A percentile compares a stretch with the other conserved stretches of the same genome.
Evolutionary conservation across 2,113 vertebrate species (phyloP).

Genomic region (Saguinus midas): DNA sequence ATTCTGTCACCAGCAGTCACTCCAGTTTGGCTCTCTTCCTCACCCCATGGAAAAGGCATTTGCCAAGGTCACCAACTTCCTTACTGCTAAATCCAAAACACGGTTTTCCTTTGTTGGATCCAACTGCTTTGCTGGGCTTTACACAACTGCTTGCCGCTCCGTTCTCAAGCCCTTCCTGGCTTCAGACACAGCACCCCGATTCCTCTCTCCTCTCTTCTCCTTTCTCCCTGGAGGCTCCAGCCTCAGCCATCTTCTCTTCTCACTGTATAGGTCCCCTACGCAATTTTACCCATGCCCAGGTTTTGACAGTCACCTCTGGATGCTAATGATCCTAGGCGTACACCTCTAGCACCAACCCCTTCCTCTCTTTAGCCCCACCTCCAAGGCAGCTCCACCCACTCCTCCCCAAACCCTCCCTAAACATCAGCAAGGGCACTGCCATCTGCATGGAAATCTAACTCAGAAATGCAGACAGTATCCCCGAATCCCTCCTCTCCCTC

Average conservation of each 20-base stretch:
- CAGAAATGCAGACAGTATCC: too few species aligned
- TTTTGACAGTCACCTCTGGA: neutral
- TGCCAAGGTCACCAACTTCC: neutral
- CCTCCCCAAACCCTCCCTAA: neutral
- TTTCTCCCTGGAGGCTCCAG: neutral
- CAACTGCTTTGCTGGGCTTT: neutral
- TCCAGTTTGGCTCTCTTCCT: neutral
- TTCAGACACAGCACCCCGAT: neutral
- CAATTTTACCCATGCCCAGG: neutral
- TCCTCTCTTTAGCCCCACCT: neutral
- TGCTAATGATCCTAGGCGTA: rapidly evolving
- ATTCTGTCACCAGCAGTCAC: neutral
- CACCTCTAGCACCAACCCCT: neutral
- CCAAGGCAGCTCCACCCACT: neutral
- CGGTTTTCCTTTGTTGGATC: neutral
- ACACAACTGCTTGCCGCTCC: neutral
- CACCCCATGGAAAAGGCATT: rapidly evolving
- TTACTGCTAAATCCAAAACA: neutral
- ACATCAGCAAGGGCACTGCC: neutral
- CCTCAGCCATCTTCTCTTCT: neutral
- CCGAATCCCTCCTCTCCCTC: neutral
- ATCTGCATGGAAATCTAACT: rapidly evolving
- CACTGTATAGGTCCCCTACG: rapidly evolving
- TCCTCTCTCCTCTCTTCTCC: too few species aligned
- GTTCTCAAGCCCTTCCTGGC: neutral